These are phyloP conservation scores for Melanogrammus aeglefinus DNA, from an alignment of 2,797 vertebrate genomes.

Conservation along the genomic window DNA sequence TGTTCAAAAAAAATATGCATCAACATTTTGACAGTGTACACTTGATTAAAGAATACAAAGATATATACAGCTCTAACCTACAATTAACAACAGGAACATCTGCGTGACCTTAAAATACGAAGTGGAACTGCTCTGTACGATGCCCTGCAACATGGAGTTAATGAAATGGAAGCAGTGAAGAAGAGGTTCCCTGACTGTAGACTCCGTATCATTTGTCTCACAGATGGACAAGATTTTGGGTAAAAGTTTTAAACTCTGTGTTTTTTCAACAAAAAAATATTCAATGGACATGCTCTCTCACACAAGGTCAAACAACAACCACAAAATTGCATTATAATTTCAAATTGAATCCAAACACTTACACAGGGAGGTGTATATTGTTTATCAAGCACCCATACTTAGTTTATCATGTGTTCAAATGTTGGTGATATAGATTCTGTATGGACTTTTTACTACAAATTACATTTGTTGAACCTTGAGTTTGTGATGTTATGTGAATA, in stretches of 20 bases:
- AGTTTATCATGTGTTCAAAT: not conserved
- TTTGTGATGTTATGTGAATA: constrained; percentile 1
- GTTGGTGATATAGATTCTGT: not conserved
- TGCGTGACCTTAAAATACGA: constrained; percentile 37
- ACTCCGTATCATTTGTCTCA: constrained; percentile 63
- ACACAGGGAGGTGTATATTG: not conserved
- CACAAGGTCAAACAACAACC: too few species aligned
- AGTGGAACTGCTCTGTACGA: constrained; percentile 56
- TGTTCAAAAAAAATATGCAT: too few species aligned
- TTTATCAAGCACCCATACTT: not conserved
- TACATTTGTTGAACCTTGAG: not conserved
- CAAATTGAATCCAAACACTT: not conserved
- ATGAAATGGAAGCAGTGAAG: constrained; percentile 50
- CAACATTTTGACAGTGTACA: not conserved
- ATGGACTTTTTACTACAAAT: too few species aligned
- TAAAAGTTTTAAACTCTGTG: constrained; percentile 37
- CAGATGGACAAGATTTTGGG: constrained; percentile 62
- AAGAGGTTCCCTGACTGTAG: constrained; percentile 54
- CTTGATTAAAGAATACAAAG: not conserved
- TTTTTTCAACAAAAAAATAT: not conserved
- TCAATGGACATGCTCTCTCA: not conserved
- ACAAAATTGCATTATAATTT: not conserved
- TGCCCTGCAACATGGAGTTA: constrained; percentile 41
- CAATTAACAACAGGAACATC: constrained; percentile 38
- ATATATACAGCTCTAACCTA: not conserved